These are phyloP conservation scores for Nixonia krombeini DNA, from an alignment of 1,140 invertebrate genomes.

Conservation along the genomic window DNA sequence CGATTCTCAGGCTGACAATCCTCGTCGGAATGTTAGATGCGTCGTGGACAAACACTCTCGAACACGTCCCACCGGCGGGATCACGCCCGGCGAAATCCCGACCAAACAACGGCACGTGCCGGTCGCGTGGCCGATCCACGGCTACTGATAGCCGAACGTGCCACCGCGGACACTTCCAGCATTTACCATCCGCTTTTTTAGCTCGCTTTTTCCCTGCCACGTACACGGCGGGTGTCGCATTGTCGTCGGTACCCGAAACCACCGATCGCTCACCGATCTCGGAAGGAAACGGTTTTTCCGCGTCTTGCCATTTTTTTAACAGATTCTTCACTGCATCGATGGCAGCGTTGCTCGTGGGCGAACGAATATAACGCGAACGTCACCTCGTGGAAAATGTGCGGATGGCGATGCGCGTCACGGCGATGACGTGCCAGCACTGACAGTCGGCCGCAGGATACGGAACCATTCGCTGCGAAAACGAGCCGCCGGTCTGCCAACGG, in stretches of 20 bases:
- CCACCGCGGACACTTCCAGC: neutral
- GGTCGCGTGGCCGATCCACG: constrained; percentile 29
- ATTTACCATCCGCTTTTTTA: constrained; percentile 3
- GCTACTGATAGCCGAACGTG: constrained; percentile 23
- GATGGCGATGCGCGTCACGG: constrained; percentile 11
- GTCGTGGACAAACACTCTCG: constrained; percentile 6
- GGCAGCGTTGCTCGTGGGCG: too few species aligned
- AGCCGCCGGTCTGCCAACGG: constrained; percentile 26
- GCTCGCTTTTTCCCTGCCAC: too few species aligned
- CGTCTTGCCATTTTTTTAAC: neutral
- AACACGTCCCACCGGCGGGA: constrained; percentile 13
- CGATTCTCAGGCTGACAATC: too few species aligned
- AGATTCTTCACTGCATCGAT: neutral
- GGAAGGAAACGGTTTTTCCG: too few species aligned
- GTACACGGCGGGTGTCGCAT: too few species aligned
- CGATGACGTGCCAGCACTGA: constrained; percentile 32
- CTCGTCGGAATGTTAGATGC: neutral
- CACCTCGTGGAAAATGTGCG: too few species aligned
- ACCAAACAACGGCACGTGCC: constrained; percentile 57
- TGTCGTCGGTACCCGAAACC: too few species aligned
- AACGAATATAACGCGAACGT: too few species aligned
- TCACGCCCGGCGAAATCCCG: constrained; percentile 46
- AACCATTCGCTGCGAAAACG: constrained; percentile 41
- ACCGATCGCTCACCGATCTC: too few species aligned
- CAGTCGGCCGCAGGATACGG: constrained; percentile 5